Conservation (phyloP, 2,113 vertebrate species). For the Pitta sordida region DNA sequence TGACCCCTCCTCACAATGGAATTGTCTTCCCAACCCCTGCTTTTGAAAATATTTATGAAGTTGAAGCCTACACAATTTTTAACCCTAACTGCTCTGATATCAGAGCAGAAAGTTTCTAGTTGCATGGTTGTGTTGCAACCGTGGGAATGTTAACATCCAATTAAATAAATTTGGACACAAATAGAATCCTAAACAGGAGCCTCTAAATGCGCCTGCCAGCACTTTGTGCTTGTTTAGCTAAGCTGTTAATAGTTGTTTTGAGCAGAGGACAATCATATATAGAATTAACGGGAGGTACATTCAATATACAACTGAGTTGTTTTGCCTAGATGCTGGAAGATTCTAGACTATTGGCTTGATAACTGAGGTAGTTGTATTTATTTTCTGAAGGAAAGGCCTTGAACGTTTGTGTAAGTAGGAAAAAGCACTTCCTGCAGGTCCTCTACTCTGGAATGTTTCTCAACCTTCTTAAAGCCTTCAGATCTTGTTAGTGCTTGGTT, state of each 20-base stretch:
- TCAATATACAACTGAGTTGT: background rate
- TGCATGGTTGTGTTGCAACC: background rate
- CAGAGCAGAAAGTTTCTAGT: background rate
- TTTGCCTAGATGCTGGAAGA: background rate
- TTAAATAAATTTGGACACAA: background rate
- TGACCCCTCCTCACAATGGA: background rate
- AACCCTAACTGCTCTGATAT: background rate
- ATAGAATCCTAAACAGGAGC: background rate
- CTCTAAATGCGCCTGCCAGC: background rate
- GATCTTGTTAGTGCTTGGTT: background rate
- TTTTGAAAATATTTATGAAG: background rate
- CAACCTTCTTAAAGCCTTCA: background rate
- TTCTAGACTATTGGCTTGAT: background rate
- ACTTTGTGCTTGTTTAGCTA: background rate
- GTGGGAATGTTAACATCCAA: background rate
- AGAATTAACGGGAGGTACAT: background rate
- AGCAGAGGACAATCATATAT: background rate
- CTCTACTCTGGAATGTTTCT: background rate
- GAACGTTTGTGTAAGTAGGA: background rate
- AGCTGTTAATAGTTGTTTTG: background rate
- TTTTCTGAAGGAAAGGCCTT: background rate
- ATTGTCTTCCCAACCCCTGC: background rate
- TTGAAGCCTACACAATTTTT: background rate
- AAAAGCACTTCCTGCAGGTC: background rate
- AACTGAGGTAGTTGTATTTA: background rate